Conservation (phyloP, 2,888 invertebrate genomes). For the Sylvicola cinctus region DNA sequence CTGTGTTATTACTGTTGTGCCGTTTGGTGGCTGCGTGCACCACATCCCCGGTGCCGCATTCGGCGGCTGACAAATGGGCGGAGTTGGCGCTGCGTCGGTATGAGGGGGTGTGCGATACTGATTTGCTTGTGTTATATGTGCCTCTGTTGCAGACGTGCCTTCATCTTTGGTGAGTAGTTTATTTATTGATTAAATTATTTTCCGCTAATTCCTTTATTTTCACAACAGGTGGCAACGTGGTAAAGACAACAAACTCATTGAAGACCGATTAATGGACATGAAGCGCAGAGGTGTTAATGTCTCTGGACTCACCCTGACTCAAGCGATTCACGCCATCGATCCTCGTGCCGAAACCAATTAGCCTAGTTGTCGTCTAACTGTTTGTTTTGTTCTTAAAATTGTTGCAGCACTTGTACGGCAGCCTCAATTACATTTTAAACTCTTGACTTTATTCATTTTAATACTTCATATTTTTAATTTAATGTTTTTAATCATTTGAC, state of each 20-base stretch:
- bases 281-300: constrained; percentile 45
- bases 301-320: constrained; percentile 32
- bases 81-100: constrained; percentile 44
- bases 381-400: no score
- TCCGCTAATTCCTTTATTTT: constrained; percentile 12
- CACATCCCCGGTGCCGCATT: constrained; percentile 30
- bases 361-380: no score
- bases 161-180: constrained; percentile 33
- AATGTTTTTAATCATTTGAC: no score
- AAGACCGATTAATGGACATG: constrained; percentile 38
- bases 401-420: no score
- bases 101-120: constrained; percentile 49
- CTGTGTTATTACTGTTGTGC: constrained; percentile 43
- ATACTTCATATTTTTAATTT: no score
- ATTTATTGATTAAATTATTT: constrained; percentile 2
- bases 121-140: constrained; percentile 43
- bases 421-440: no score
- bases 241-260: constrained; percentile 36
- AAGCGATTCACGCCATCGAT: constrained; percentile 38
- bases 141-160: constrained; percentile 46
- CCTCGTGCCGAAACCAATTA: constrained; percentile 23
- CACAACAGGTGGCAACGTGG: constrained; percentile 35
- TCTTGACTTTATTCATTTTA: no score
- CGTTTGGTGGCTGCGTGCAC: constrained; percentile 38
- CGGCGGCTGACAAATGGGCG: constrained; percentile 43